Conservation (phyloP, 2,113 vertebrate genomes). For the Colistium nudipinnis region DNA sequence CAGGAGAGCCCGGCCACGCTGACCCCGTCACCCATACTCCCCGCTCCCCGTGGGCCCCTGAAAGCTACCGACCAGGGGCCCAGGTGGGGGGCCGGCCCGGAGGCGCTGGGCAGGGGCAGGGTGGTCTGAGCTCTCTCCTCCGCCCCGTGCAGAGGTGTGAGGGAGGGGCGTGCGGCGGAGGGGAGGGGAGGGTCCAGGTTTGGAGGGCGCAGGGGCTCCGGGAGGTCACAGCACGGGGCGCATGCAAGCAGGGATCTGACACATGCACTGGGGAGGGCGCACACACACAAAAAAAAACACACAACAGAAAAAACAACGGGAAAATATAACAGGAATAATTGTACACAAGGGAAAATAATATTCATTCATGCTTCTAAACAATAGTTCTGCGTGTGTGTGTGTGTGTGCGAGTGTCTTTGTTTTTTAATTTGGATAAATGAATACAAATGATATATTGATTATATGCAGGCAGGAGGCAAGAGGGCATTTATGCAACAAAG, state of each 20-base stretch:
- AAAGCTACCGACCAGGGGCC: conserved; percentile 4
- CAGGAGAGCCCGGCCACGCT: conserved; percentile 68
- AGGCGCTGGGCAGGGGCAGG: conserved; percentile 52
- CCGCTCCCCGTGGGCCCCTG: background rate
- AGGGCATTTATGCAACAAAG: background rate
- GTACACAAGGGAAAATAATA: background rate
- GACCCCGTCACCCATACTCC: conserved; percentile 26
- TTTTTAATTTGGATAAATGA: background rate
- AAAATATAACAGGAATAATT: background rate
- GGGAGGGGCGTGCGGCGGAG: conserved; percentile 39
- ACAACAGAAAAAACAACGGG: conserved; percentile 41
- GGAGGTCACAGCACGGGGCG: conserved; percentile 70
- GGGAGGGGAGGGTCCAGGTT: conserved; percentile 52
- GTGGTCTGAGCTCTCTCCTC: conserved; percentile 66
- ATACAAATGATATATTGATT: no score
- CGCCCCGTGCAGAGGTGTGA: conserved; percentile 50
- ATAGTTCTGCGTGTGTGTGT: background rate
- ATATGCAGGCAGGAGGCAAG: no score
- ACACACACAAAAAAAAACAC: conserved; percentile 50
- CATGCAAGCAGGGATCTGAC: conserved; percentile 80
- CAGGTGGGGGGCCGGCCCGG: conserved; percentile 7
- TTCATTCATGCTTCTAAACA: background rate
- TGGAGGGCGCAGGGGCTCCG: conserved; percentile 50
- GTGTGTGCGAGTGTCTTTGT: background rate
- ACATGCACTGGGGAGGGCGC: conserved; percentile 47